Percentiles rank a stretch among this genome's conserved stretches.
Evolutionary conservation across 2,797 vertebrate species (phyloP).

Genomic region (Epinephelus coioides): DNA sequence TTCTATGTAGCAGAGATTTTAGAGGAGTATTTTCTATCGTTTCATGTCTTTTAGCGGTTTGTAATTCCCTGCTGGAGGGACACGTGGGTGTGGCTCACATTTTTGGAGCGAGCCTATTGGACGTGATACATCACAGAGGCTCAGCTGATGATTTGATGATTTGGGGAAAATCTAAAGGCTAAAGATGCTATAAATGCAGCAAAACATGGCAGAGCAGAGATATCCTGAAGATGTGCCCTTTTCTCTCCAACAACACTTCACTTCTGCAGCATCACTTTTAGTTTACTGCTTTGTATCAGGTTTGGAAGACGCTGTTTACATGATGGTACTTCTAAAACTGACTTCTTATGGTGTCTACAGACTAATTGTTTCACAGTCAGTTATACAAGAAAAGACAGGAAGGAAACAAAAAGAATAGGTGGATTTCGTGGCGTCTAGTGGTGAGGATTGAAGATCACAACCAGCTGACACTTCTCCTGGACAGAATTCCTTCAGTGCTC

Average conservation of each 20-base stretch:
- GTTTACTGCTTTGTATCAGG: not conserved
- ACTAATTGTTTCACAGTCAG: not conserved
- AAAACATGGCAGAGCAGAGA: not conserved
- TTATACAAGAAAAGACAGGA: too few species aligned
- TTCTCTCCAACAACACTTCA: not conserved
- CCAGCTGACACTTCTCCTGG: too few species aligned
- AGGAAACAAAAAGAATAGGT: too few species aligned
- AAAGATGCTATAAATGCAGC: conserved; percentile 15
- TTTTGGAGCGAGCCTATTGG: conserved; percentile 40
- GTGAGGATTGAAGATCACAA: too few species aligned
- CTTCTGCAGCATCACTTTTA: not conserved
- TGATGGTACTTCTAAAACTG: not conserved
- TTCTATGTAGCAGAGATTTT: conserved; percentile 67
- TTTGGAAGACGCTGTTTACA: not conserved
- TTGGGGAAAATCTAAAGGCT: conserved; percentile 39
- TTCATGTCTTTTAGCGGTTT: conserved; percentile 64
- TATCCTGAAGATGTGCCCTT: conserved; percentile 2
- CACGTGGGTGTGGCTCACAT: conserved; percentile 58
- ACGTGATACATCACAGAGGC: conserved; percentile 1
- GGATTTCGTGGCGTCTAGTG: too few species aligned
- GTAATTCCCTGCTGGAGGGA: conserved; percentile 66
- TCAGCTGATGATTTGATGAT: conserved; percentile 57
- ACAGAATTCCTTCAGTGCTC: too few species aligned
- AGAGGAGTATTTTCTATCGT: conserved; percentile 64
- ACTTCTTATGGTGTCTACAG: not conserved